Percentiles rank a stretch among this genome's conserved stretches.
These are phyloP conservation scores for Hypothenemus hampei DNA, from an alignment of 1,140 invertebrate species.

Conservation along the genomic window DNA sequence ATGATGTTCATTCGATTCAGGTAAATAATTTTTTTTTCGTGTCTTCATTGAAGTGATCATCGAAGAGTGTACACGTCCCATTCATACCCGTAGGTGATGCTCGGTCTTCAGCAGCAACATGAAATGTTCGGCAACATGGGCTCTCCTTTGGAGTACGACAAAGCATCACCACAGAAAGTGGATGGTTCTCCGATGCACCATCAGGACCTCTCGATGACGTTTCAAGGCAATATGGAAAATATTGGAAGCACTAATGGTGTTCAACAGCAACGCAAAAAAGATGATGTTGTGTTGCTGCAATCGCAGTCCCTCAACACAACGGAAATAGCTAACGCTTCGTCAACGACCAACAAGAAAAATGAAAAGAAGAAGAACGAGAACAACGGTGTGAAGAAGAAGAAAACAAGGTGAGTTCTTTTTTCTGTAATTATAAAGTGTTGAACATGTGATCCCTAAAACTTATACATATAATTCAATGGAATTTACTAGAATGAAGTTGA, in stretches of 20 bases:
- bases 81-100: slow-evolving; percentile 54
- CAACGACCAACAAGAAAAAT: slow-evolving; percentile 43
- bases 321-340: slow-evolving; percentile 39
- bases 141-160: slow-evolving; percentile 42
- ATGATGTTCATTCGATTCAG: slow-evolving; percentile 58
- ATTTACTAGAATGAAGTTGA: too few species aligned
- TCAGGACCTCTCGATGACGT: slow-evolving; percentile 39
- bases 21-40: slow-evolving; percentile 1
- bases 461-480: too few species aligned
- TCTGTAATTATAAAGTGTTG: too few species aligned
- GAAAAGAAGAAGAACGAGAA: slow-evolving; percentile 82
- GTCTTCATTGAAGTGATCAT: not conserved
- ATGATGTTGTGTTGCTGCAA: slow-evolving; percentile 51
- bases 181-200: slow-evolving; percentile 41
- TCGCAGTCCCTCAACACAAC: slow-evolving; percentile 41
- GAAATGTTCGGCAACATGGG: slow-evolving; percentile 46
- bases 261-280: slow-evolving; percentile 44
- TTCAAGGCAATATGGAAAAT: slow-evolving; percentile 40
- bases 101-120: slow-evolving; percentile 57
- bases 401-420: slow-evolving; percentile 69
- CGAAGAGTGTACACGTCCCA: not conserved
- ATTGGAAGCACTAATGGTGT: slow-evolving; percentile 46
- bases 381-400: slow-evolving; percentile 88
- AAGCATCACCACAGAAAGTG: slow-evolving; percentile 38
- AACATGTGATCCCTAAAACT: too few species aligned